phyloP scores from a whole-genome alignment of 2,797 vertebrate species.

The Bufotes viridis region DNA sequence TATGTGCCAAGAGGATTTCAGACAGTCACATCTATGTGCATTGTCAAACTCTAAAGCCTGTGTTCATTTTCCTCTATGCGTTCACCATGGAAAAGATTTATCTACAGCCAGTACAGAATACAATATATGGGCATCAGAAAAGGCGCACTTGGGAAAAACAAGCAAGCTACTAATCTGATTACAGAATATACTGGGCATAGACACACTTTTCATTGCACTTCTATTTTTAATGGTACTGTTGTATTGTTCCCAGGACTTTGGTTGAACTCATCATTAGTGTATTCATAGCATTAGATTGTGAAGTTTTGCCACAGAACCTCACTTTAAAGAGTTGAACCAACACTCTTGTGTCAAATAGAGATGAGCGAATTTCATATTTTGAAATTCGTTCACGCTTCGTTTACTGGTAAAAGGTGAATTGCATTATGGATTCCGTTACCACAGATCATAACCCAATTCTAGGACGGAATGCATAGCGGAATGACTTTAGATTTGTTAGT shows the following conservation, averaged over 20 bases:
- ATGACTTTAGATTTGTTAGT: too few relatives aligned
- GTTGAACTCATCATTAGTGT: slow-evolving; percentile 8
- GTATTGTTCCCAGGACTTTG: not conserved
- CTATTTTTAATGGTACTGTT: slow-evolving; percentile 21
- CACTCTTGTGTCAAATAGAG: not conserved
- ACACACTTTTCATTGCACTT: slow-evolving; percentile 1
- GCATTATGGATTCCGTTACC: too few relatives aligned
- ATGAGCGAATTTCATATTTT: too few relatives aligned
- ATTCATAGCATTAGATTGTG: not conserved
- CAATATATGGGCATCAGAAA: not conserved
- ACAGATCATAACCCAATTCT: too few relatives aligned
- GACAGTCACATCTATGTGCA: slow-evolving; percentile 25
- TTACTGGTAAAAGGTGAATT: too few relatives aligned
- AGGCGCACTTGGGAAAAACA: slow-evolving; percentile 18
- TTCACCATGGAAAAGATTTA: not conserved
- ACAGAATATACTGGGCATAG: not conserved
- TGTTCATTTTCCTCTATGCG: slow-evolving; percentile 13
- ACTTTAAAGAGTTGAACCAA: not conserved
- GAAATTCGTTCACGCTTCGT: too few relatives aligned
- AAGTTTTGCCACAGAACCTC: not conserved
- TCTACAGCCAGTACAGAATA: not conserved
- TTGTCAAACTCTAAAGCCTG: slow-evolving; percentile 9
- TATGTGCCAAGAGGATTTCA: slow-evolving; percentile 35
- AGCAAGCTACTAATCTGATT: slow-evolving; percentile 32
- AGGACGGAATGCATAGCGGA: too few relatives aligned